Base-by-base conservation (phyloP, 1,140 invertebrate genomes). In the Philaenus spumarius region DNA sequence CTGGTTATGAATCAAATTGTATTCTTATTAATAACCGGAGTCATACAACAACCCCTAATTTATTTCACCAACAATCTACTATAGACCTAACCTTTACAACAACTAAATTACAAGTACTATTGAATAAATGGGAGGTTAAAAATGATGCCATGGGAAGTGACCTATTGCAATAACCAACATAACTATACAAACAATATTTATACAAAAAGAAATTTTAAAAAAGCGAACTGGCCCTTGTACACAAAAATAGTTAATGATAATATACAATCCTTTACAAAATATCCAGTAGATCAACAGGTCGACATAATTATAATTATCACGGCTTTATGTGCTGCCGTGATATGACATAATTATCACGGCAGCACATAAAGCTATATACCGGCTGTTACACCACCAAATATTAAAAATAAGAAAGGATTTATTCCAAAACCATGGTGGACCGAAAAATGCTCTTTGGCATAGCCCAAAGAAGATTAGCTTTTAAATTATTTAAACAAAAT, bases 381-480 rank as follows among this genome's bases (percentile, higher is more conserved):
- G 12, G 7, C 12, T n/a, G 7, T 6, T n/a, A 9, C 6, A 19
- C 42, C 42, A 7, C 7, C 7, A 45, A 9, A 9, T 11, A 45
- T n/a, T 6, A 45, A 45, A 12, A 45, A 7, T 17, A 7, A 11
- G 19, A 45, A 45, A n/a, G 7, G 7, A 22, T 48, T 48, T 23
- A 48, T 6, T 4, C 46, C 46, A 48, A 48, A 48, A 24, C 5
- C 7, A 4, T 48, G 46, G 46, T 48, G 46, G 46, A 22, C 7
- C 17, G 6, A 4, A 20, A 15, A 22, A 9, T 48, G 46, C 46
- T 48, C 46, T n/a, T n/a, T 11, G 19, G 46, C 20, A 23, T 48
- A 9, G 46, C 46, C 22, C 3, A 48, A 22, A 48, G 46, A 48
- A 48, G 46, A 48, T 22, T 48, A 24, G 46, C 46, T 6, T 48